Evolutionary conservation across 2,113 vertebrate species (phyloP).

Genomic region (Lycaon pictus): DNA sequence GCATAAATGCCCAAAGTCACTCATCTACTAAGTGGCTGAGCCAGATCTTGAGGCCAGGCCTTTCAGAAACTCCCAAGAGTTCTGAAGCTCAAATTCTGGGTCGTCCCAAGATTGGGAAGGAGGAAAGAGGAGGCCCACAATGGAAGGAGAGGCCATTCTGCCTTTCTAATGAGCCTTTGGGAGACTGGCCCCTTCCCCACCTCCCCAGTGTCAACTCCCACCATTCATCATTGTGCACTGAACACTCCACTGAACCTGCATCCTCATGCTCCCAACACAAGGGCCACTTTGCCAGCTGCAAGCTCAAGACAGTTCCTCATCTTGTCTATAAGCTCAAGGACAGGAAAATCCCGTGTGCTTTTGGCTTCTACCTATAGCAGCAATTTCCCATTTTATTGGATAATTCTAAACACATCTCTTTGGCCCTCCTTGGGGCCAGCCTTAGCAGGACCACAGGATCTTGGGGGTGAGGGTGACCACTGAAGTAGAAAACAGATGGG

Average conservation of each 20-base stretch:
- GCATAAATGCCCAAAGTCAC: not conserved
- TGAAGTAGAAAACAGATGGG: not conserved
- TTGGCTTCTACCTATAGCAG: not conserved
- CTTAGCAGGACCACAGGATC: not conserved
- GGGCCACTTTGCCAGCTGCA: not conserved
- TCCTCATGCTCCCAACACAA: not conserved
- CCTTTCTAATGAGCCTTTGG: not conserved
- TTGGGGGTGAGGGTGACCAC: too few relatives aligned
- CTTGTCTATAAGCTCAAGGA: not conserved
- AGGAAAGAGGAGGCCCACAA: not conserved
- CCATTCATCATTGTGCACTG: not conserved
- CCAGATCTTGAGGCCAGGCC: not conserved
- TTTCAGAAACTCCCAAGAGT: not conserved
- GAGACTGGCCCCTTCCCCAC: not conserved
- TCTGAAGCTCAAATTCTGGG: slow-evolving; percentile 43
- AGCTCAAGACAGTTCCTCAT: not conserved
- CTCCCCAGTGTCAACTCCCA: not conserved
- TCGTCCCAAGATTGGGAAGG: not conserved
- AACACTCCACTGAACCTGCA: not conserved
- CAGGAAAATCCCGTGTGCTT: not conserved
- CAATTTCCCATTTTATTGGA: not conserved
- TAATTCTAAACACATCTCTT: slow-evolving; percentile 10
- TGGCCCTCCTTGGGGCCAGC: not conserved
- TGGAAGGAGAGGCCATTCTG: not conserved
- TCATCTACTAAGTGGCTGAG: not conserved